Conservation (phyloP, 2,888 invertebrate species). For the Capitulum mitella region DNA sequence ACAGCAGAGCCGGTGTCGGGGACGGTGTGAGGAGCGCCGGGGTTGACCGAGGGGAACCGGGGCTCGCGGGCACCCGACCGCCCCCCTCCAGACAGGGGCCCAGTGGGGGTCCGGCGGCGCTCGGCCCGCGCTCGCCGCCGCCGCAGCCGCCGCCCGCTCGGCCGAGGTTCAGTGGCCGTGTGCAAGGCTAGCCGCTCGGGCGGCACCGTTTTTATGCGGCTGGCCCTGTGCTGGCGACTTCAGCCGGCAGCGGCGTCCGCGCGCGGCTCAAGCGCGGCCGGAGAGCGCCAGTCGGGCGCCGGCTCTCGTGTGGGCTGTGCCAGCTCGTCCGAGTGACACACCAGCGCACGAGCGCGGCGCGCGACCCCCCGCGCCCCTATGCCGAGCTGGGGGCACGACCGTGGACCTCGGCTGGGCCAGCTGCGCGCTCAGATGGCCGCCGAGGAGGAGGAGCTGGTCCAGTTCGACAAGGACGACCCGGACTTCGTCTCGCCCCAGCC, state of each 20-base stretch:
- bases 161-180: conserved; percentile 7
- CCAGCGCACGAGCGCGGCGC: neutral
- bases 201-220: neutral
- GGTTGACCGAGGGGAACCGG: neutral
- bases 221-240: neutral
- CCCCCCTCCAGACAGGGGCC: neutral
- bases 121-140: neutral
- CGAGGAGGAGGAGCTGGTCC: neutral
- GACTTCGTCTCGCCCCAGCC: neutral
- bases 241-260: neutral
- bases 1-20: neutral
- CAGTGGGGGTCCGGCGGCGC: neutral
- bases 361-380: neutral
- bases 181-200: neutral
- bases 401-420: neutral
- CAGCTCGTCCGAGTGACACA: neutral
- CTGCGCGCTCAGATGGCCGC: conserved; percentile 9
- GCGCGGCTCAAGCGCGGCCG: neutral
- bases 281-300: neutral
- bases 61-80: too few relatives aligned
- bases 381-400: conserved; percentile 7
- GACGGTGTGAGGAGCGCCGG: neutral
- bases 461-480: conserved; percentile 20
- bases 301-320: conserved; percentile 10
- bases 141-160: neutral